phyloP scores from a whole-genome alignment of 2,113 vertebrate species.

The Phaethon lepturus region DNA sequence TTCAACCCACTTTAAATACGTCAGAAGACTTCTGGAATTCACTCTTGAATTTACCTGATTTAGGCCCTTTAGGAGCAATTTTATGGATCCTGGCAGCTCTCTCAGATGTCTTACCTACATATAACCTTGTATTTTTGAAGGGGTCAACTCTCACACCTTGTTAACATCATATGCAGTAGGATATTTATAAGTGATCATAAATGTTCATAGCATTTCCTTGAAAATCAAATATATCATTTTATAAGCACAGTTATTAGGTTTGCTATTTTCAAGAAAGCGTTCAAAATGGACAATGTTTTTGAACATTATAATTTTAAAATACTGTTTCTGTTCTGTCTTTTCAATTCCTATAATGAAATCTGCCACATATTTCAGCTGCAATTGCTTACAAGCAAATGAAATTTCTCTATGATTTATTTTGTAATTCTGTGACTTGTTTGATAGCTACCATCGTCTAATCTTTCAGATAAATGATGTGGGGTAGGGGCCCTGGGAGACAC shows the following conservation, averaged over 20 bases:
- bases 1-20: background rate
- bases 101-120: background rate
- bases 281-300: background rate
- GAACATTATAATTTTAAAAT: background rate
- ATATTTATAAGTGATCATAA: fast-evolving
- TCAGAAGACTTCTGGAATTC: background rate
- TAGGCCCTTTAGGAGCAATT: background rate
- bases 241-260: background rate
- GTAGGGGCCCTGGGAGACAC: background rate
- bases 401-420: background rate
- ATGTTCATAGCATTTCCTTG: background rate
- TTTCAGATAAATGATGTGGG: background rate
- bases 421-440: background rate
- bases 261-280: background rate
- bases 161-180: fast-evolving
- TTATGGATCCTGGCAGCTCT: background rate
- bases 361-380: background rate
- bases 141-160: background rate
- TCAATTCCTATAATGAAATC: background rate
- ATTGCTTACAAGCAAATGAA: background rate
- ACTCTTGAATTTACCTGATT: background rate
- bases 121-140: background rate
- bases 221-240: background rate
- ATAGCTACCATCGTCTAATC: background rate
- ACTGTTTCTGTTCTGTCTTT: background rate